These are phyloP conservation scores for Typhlichthys eigenmanni DNA, from an alignment of 2,797 vertebrate genomes.

Conservation along the genomic window DNA sequence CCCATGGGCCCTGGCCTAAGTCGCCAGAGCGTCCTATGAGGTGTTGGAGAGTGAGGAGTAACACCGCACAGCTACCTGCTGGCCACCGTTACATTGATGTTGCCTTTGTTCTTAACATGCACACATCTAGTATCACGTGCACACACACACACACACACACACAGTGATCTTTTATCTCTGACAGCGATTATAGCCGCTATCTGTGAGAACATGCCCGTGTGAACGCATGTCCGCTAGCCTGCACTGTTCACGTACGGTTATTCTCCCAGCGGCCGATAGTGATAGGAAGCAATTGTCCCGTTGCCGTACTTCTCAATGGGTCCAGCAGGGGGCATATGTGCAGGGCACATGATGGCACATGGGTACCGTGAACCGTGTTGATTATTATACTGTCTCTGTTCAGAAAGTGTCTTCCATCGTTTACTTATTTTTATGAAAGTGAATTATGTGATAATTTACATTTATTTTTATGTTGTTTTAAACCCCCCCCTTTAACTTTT, in stretches of 20 bases:
- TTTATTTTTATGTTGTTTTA: slow-evolving; percentile 38
- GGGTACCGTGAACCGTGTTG: slow-evolving; percentile 42
- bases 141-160: neutral
- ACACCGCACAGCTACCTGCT: too few relatives aligned
- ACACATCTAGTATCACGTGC: neutral
- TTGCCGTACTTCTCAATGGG: slow-evolving; percentile 58
- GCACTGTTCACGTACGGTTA: slow-evolving; percentile 25
- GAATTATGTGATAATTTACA: slow-evolving; percentile 23
- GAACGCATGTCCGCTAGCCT: slow-evolving; percentile 10
- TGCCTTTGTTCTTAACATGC: neutral
- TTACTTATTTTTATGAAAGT: slow-evolving; percentile 21
- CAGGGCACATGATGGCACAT: slow-evolving; percentile 58
- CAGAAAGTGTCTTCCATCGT: slow-evolving; percentile 23
- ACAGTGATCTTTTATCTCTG: neutral
- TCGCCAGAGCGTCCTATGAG: too few relatives aligned
- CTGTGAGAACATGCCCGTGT: slow-evolving; percentile 15
- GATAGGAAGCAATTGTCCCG: slow-evolving; percentile 21
- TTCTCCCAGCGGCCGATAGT: slow-evolving; percentile 8
- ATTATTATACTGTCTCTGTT: slow-evolving; percentile 37
- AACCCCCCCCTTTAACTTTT: slow-evolving; percentile 27
- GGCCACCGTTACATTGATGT: too few relatives aligned
- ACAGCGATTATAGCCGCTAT: slow-evolving; percentile 2
- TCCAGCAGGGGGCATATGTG: slow-evolving; percentile 72
- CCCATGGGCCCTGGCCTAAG: too few relatives aligned
- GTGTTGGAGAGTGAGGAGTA: too few relatives aligned